A percentile compares a stretch with the other conserved stretches of the same genome.
Conservation (phyloP, 2,888 invertebrate genomes). For the Lasioglossum lativentre region DNA sequence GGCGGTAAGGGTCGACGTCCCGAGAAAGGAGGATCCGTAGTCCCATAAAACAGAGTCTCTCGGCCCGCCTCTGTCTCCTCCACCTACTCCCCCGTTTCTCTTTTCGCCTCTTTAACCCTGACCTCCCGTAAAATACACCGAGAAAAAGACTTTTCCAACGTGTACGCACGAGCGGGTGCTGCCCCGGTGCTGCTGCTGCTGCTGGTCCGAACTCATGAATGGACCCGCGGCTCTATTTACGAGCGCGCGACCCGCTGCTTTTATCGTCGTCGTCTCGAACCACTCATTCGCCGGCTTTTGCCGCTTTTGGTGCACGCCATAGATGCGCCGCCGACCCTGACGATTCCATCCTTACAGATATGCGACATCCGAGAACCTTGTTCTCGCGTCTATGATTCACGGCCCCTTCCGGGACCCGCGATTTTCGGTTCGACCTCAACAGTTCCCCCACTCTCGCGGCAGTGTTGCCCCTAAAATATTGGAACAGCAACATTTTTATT, state of each 20-base stretch:
- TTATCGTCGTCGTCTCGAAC: slow-evolving; percentile 68
- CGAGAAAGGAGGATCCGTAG: slow-evolving; percentile 51
- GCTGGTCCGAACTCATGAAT: slow-evolving; percentile 80
- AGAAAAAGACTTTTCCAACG: slow-evolving; percentile 81
- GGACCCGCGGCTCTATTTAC: slow-evolving; percentile 79
- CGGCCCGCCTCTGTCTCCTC: slow-evolving; percentile 44
- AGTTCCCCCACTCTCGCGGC: not conserved
- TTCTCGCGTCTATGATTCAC: not conserved
- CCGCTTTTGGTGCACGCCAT: slow-evolving; percentile 36
- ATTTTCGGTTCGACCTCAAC: not conserved
- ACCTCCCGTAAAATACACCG: slow-evolving; percentile 80
- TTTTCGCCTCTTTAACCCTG: slow-evolving; percentile 80
- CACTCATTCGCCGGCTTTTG: slow-evolving; percentile 53
- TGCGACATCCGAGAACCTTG: slow-evolving; percentile 24
- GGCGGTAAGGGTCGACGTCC: slow-evolving; percentile 48
- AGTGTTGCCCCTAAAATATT: no score
- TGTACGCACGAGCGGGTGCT: slow-evolving; percentile 77
- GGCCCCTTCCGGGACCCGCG: not conserved
- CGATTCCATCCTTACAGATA: slow-evolving; percentile 30
- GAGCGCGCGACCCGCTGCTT: slow-evolving; percentile 73
- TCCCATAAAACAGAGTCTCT: slow-evolving; percentile 69
- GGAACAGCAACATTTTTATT: no score
- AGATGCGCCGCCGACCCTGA: slow-evolving; percentile 24
- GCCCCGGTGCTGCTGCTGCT: slow-evolving; percentile 17
- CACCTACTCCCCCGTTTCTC: slow-evolving; percentile 51